Evolutionary conservation across 2,888 invertebrate species (phyloP).

Genomic region (Norana najaformis): DNA sequence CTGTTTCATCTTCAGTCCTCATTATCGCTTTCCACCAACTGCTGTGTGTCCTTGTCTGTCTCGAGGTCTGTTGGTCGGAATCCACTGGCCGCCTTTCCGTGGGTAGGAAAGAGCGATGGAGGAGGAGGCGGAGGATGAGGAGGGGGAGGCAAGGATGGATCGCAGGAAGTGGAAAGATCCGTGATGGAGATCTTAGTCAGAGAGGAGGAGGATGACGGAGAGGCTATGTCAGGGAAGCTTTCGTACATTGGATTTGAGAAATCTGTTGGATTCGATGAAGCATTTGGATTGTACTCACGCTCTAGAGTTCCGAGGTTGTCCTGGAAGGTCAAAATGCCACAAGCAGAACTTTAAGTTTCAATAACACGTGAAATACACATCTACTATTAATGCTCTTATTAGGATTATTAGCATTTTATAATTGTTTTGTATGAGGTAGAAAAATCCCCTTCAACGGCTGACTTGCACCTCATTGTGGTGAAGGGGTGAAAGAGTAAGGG

Average conservation of each 20-base stretch:
- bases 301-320: not conserved
- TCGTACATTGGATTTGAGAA: conserved; percentile 57
- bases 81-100: conserved; percentile 13
- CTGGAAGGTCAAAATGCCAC: not conserved
- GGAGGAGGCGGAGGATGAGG: not conserved
- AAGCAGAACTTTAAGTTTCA: too few relatives aligned
- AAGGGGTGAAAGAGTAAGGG: too few relatives aligned
- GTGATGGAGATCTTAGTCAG: not conserved
- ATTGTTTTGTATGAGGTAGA: too few relatives aligned
- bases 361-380: too few relatives aligned
- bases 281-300: not conserved
- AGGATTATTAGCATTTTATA: too few relatives aligned
- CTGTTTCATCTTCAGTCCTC: conserved; percentile 20
- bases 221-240: not conserved
- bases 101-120: not conserved
- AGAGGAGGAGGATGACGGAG: not conserved
- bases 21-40: conserved; percentile 29
- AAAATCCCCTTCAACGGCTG: too few relatives aligned
- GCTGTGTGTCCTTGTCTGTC: conserved; percentile 27
- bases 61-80: not conserved
- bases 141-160: not conserved
- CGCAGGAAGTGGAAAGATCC: conserved; percentile 21
- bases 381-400: too few relatives aligned
- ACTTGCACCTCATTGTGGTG: too few relatives aligned
- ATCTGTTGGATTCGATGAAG: conserved; percentile 46